Base-by-base conservation (phyloP, 2,797 vertebrate genomes). In the Gadopsis marmoratus region DNA sequence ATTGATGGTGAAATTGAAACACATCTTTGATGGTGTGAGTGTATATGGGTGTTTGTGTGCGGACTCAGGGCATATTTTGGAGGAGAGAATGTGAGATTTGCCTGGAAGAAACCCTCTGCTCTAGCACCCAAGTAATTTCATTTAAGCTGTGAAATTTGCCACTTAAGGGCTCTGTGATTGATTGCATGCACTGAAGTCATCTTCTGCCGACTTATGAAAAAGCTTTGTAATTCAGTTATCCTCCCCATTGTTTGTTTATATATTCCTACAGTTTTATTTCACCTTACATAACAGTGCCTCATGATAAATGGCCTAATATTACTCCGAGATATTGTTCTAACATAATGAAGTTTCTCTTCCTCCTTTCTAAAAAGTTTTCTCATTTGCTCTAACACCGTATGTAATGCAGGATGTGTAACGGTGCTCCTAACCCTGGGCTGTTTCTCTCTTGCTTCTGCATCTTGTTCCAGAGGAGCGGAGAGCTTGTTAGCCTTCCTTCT, bases 401-500 rank as follows among this genome's bases (percentile, higher is more conserved):
- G 54, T 86, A 35, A 82, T 64, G 61, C 67, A 58, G 67, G 68
- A 82, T 90, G 65, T 91, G 80, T 88, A 66, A 71, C 78, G 35
- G 56, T 82, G 78, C 71, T 79, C 51, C 86, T 94, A 92, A 93
- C 90, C n/a, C 63, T 12, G 12, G 48, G 55, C 76, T 89, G 8
- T 92, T 83, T 90, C 51, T 92, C 69, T 91, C 66, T 74, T 69
- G 77, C 80, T 81, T 79, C 74, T 89, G 72, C 77, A 88, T 87
- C 86, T 87, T 78, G 73, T 84, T 91, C 78, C 93, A 96, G 95
- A 90, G 95, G 94, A 93, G 94, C 93, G 4, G 94, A 96, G 89
- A 90, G 92, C 89, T 94, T 95, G 91, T 94, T 95, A 94, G 91
- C 91, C 71, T 94, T 95, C 73, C 91, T 95, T 74, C 94, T 96